Evolutionary conservation across 2,888 invertebrate genomes (phyloP), one percentile per base, ranked within the genome.

Genomic region (Arrhopalites spinosus): DNA sequence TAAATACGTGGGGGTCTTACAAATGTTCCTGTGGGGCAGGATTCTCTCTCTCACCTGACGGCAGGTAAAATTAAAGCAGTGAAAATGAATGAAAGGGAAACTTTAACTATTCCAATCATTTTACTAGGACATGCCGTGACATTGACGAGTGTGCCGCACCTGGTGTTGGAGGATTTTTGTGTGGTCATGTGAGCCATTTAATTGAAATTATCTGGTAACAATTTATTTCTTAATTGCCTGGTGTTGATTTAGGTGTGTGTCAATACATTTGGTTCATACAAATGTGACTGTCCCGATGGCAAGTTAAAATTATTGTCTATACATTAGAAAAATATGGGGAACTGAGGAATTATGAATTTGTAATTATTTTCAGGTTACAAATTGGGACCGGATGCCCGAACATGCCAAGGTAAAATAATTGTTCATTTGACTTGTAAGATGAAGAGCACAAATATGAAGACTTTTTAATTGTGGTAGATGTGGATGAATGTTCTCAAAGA

Each of bases 1-100:
- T 93, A 76, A 98, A 98, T 85, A 90, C 91, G 0, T 95, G 94
- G 91, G 98, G 98, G 0, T 90, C 93, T 0, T 96, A 93, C 86
- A 89, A 92, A 70, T 98, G 98, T 85, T 89, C 91, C 8, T 98
- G 98, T 84, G 90, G 91, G 71, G 86, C 89, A 0, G 98, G 98
- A 0, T 98, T 92, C 86, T 88, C 91, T 23, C 86, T 98, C 0
- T 90, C 90, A 66, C 82, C 86, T 1, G 92, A 93, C 83, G 93
- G 93, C 84, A 89, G 91, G 88, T 91, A 70, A 53, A 5, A 15
- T 23, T n/a, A n/a, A n/a, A n/a, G n/a, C n/a, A n/a, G n/a, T n/a
- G n/a, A n/a, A n/a, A n/a, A n/a, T n/a, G n/a, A n/a, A n/a, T n/a
- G n/a, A n/a, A n/a, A n/a, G n/a, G n/a, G n/a, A n/a, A n/a, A n/a